phyloP scores from a whole-genome alignment of 2,113 vertebrate species.

The Phylloscopus trochiloides region DNA sequence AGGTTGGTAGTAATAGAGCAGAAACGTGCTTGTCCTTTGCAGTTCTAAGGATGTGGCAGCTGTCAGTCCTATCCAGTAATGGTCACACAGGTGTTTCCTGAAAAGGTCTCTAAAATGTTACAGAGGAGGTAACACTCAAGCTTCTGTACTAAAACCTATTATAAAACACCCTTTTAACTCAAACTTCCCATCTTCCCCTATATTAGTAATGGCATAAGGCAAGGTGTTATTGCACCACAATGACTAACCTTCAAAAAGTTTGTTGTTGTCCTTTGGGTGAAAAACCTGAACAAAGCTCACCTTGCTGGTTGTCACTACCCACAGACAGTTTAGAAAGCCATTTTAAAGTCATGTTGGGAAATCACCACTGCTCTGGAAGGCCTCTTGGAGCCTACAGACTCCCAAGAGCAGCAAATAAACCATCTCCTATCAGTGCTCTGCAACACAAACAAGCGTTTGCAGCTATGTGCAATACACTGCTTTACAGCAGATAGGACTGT shows the following conservation, averaged over 20 bases:
- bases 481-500: neutral
- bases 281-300: neutral
- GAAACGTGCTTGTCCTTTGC: neutral
- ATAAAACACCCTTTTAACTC: neutral
- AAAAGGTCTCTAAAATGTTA: neutral
- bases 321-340: neutral
- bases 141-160: neutral
- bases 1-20: neutral
- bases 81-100: neutral
- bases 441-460: neutral
- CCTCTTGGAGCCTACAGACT: neutral
- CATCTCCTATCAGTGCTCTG: neutral
- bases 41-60: neutral
- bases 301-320: neutral
- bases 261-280: neutral
- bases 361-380: neutral
- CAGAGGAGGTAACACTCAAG: neutral
- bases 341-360: neutral
- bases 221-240: neutral
- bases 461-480: neutral
- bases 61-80: neutral
- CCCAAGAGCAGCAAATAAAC: neutral
- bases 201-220: neutral
- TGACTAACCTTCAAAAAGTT: neutral
- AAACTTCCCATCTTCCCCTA: neutral